phyloP scores from a whole-genome alignment of 2,888 invertebrate genomes.

The Apeira syringaria region DNA sequence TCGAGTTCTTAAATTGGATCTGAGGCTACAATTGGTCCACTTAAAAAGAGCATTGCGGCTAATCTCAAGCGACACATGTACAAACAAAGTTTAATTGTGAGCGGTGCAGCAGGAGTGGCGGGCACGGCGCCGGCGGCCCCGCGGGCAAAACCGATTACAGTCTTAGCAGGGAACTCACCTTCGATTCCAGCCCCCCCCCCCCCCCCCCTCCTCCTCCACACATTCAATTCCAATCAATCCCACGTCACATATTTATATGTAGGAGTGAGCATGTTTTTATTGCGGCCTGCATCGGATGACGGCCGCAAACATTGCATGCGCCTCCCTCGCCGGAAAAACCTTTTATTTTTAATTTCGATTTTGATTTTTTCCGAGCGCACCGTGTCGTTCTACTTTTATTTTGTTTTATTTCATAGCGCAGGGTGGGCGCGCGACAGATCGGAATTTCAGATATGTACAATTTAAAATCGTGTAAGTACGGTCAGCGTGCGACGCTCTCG shows the following conservation, averaged over 20 bases:
- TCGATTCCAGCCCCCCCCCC: constrained; percentile 68
- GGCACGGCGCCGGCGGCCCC: constrained; percentile 48
- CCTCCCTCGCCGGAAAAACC: constrained; percentile 72
- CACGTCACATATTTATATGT: constrained; percentile 78
- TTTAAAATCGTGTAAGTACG: constrained; percentile 84
- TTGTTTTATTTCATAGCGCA: constrained; percentile 83
- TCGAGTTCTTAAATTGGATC: constrained; percentile 76
- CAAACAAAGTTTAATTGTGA: constrained; percentile 84
- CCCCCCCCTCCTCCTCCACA: constrained; percentile 65
- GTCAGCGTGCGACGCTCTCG: constrained; percentile 60
- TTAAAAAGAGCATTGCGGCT: constrained; percentile 82
- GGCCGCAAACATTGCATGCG: constrained; percentile 80
- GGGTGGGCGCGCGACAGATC: constrained; percentile 82
- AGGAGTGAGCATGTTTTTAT: constrained; percentile 77
- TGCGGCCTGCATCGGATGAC: constrained; percentile 79
- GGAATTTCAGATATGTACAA: constrained; percentile 84
- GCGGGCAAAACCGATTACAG: constrained; percentile 82
- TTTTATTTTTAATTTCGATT: constrained; percentile 83
- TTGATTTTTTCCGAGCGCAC: constrained; percentile 80
- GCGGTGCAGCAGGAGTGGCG: constrained; percentile 55
- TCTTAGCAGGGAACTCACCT: constrained; percentile 79
- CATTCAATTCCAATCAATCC: constrained; percentile 83
- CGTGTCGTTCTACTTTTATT: constrained; percentile 78
- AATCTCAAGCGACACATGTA: constrained; percentile 82
- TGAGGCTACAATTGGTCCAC: constrained; percentile 70